Percentiles rank a stretch among this genome's conserved stretches.
Conservation (phyloP, 2,888 invertebrate genomes). For the Drosophila suboccidentalis region DNA sequence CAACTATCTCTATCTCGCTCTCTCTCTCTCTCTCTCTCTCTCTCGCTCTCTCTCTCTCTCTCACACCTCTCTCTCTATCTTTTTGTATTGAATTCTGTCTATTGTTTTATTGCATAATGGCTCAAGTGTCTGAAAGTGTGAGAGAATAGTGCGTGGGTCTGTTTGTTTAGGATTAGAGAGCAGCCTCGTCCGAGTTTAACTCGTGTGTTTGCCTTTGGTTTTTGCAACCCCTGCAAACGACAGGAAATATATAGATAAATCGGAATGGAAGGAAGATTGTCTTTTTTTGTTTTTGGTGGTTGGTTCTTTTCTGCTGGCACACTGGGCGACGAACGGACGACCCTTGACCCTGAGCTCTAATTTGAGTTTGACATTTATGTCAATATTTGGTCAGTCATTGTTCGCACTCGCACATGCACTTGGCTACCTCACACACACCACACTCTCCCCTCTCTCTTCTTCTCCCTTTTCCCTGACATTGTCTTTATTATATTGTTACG, state of each 20-base stretch:
- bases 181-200: conserved; percentile 46
- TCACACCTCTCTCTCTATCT: conserved; percentile 10
- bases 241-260: neutral
- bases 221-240: conserved; percentile 43
- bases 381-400: conserved; percentile 83
- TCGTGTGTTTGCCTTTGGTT: conserved; percentile 61
- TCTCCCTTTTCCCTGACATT: neutral
- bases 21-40: conserved; percentile 8
- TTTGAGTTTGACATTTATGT: conserved; percentile 83
- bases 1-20: conserved; percentile 1
- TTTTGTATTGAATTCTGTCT: conserved; percentile 17
- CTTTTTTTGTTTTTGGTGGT: conserved; percentile 28
- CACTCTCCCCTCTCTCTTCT: neutral
- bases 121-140: conserved; percentile 54
- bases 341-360: conserved; percentile 82
- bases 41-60: conserved; percentile 8
- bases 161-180: conserved; percentile 75
- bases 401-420: conserved; percentile 58
- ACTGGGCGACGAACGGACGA: conserved; percentile 29
- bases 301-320: conserved; percentile 33
- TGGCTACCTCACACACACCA: conserved; percentile 14
- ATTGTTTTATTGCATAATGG: conserved; percentile 80
- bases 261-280: neutral
- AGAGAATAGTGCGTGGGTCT: conserved; percentile 42
- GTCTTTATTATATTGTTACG: conserved; percentile 77